Evolutionary conservation across 2,888 invertebrate species (phyloP).

Genomic region (Apeira syringaria): DNA sequence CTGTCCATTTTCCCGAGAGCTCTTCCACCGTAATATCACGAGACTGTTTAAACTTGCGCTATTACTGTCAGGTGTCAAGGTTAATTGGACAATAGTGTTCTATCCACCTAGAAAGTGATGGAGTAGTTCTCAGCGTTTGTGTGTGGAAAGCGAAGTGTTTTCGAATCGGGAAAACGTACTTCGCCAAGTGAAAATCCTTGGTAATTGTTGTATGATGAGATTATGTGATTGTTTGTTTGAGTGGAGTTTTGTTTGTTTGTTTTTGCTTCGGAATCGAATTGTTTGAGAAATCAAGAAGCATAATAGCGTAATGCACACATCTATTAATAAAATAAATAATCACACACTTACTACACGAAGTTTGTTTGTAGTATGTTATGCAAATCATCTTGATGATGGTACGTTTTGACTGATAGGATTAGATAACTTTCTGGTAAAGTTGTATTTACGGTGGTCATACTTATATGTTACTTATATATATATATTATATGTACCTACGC

Average conservation of each 20-base stretch:
- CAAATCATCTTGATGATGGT: no score
- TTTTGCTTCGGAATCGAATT: conserved; percentile 2
- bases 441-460: no score
- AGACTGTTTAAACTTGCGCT: conserved; percentile 5
- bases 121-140: conserved; percentile 60
- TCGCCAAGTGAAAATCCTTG: conserved; percentile 54
- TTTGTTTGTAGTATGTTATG: no score
- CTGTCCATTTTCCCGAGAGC: conserved; percentile 7
- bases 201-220: conserved; percentile 37
- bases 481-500: no score
- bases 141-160: conserved; percentile 58
- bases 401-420: no score
- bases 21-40: not conserved
- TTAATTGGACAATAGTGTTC: conserved; percentile 46
- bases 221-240: conserved; percentile 14
- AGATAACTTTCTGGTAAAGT: no score
- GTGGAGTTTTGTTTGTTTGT: conserved; percentile 4
- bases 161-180: conserved; percentile 55
- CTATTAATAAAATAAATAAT: no score
- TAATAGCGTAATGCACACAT: no score
- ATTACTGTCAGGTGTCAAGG: conserved; percentile 29
- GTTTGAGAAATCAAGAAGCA: not conserved
- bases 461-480: no score
- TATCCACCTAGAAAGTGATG: conserved; percentile 58
- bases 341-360: no score